A percentile compares a stretch with the other conserved stretches of the same genome.
Evolutionary conservation across 2,113 vertebrate species (phyloP).

Genomic region (Tapirus terrestris): DNA sequence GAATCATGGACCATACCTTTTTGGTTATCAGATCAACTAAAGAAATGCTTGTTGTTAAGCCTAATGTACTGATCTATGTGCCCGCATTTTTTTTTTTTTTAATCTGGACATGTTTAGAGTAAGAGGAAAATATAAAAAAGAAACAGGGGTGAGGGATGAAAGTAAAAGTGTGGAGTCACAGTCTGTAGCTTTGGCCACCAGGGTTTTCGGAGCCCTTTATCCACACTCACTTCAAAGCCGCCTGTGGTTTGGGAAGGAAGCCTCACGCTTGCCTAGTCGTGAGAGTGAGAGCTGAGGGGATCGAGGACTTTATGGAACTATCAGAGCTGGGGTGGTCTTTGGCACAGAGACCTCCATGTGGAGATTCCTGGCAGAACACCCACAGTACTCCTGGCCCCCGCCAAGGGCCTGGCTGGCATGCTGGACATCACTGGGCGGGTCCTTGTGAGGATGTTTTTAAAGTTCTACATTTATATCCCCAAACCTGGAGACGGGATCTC

Average conservation of each 20-base stretch:
- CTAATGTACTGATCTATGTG: background rate
- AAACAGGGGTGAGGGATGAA: background rate
- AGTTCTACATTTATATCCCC: conserved; percentile 11
- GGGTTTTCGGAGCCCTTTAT: background rate
- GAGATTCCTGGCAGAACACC: background rate
- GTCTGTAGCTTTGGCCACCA: background rate
- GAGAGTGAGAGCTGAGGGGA: background rate
- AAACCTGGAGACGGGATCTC: conserved; percentile 31
- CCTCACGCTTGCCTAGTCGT: background rate
- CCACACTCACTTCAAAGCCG: background rate
- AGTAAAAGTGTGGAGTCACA: background rate
- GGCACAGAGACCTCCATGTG: background rate
- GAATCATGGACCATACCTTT: conserved; percentile 59
- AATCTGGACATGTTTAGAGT: background rate
- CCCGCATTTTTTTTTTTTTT: background rate
- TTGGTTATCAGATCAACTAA: conserved; percentile 21
- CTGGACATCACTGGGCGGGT: background rate
- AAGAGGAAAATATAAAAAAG: background rate
- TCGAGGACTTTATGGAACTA: background rate
- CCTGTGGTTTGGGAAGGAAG: background rate
- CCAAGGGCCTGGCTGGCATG: background rate
- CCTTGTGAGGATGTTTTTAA: background rate
- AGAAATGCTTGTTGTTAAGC: conserved; percentile 33
- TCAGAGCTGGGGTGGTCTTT: background rate
- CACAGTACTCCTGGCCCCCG: background rate